Evolutionary conservation across 1,140 invertebrate genomes (phyloP).

Genomic region (Drosophila ficusphila): DNA sequence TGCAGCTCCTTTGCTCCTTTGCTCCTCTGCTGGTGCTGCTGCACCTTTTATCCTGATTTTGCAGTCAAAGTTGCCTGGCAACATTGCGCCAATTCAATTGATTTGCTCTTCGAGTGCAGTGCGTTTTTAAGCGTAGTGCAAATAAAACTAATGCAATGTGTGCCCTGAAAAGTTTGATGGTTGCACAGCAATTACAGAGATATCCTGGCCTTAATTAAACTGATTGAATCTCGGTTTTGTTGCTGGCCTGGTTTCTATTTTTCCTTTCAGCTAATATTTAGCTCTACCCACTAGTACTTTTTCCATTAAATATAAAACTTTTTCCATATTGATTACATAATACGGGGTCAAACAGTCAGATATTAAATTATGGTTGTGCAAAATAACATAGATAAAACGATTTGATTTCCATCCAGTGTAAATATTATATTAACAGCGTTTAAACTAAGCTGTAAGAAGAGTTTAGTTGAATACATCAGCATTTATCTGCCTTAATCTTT

Average conservation of each 20-base stretch:
- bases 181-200: constrained; percentile 13
- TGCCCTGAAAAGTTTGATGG: constrained; percentile 47
- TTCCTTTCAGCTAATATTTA: not conserved
- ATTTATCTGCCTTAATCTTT: too few relatives aligned
- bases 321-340: too few relatives aligned
- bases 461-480: too few relatives aligned
- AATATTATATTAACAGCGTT: too few relatives aligned
- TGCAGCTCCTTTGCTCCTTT: constrained; percentile 14
- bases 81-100: constrained; percentile 70
- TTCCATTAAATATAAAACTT: not conserved
- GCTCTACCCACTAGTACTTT: not conserved
- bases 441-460: too few relatives aligned
- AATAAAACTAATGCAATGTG: constrained; percentile 70
- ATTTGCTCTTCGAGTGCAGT: constrained; percentile 60
- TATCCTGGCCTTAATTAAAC: constrained; percentile 51
- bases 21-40: constrained; percentile 7
- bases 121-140: constrained; percentile 63
- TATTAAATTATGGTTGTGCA: too few relatives aligned
- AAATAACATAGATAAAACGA: too few relatives aligned
- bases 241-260: not conserved
- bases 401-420: too few relatives aligned
- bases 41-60: constrained; percentile 51
- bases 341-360: too few relatives aligned
- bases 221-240: constrained; percentile 47
- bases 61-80: constrained; percentile 57